A percentile compares a stretch with the other conserved stretches of the same genome.
Conservation (phyloP, 2,888 invertebrate genomes). For the Scaptomyza reducta region DNA sequence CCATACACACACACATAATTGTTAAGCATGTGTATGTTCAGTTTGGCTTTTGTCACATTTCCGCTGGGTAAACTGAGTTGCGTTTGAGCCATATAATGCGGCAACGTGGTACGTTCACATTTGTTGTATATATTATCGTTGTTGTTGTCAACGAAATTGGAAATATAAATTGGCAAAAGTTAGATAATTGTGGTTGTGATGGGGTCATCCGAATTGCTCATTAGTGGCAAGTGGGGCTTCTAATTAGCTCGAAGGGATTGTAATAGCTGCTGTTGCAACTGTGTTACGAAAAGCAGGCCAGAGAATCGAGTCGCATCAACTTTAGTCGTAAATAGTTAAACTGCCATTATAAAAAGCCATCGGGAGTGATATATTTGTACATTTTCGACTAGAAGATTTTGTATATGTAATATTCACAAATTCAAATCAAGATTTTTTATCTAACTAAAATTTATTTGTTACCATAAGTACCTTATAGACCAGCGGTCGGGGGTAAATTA, state of each 20-base stretch:
- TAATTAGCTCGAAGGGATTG: slow-evolving; percentile 51
- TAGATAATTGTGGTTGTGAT: slow-evolving; percentile 43
- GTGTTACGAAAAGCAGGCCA: not conserved
- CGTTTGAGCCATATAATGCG: slow-evolving; percentile 49
- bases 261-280: slow-evolving; percentile 25
- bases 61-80: slow-evolving; percentile 45
- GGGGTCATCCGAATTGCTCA: slow-evolving; percentile 31
- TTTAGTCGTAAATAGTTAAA: not conserved
- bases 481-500: no score
- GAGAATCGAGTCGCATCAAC: not conserved
- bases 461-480: no score
- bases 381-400: not conserved
- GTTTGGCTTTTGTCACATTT: slow-evolving; percentile 62
- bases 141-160: slow-evolving; percentile 49
- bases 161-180: slow-evolving; percentile 65
- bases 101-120: slow-evolving; percentile 35
- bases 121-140: slow-evolving; percentile 15
- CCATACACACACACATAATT: not conserved
- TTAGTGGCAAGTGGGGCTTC: slow-evolving; percentile 54
- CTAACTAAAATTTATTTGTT: no score
- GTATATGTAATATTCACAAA: not conserved
- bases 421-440: not conserved
- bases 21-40: not conserved
- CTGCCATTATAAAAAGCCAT: not conserved
- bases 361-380: not conserved